These are phyloP conservation scores for Colius striatus DNA, from an alignment of 2,113 vertebrate genomes.

Conservation along the genomic window DNA sequence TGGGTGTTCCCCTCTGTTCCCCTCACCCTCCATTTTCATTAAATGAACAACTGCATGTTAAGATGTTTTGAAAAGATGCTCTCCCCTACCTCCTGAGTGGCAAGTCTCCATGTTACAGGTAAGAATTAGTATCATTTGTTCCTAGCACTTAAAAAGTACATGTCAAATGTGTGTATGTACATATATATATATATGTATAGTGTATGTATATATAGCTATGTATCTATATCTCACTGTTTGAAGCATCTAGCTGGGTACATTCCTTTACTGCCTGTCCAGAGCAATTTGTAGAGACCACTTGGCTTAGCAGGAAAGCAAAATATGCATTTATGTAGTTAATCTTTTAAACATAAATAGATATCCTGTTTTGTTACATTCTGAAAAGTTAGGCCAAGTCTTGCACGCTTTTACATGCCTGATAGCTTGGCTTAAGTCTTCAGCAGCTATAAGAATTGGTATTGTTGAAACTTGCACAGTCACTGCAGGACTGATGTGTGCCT, in stretches of 20 bases:
- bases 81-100: background rate
- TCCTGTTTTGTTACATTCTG: background rate
- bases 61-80: background rate
- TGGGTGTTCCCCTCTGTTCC: background rate
- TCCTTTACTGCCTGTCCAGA: background rate
- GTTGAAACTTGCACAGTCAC: conserved; percentile 28
- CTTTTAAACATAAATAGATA: background rate
- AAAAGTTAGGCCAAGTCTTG: background rate
- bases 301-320: background rate
- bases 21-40: background rate
- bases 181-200: background rate
- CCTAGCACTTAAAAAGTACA: background rate
- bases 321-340: background rate
- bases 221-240: background rate
- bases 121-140: background rate
- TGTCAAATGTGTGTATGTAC: background rate
- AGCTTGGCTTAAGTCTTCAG: background rate
- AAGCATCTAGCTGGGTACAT: background rate
- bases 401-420: background rate
- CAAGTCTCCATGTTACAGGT: background rate
- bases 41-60: background rate
- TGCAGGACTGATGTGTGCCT: background rate
- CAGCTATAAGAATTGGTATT: background rate
- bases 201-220: background rate
- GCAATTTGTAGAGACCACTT: background rate